Evolutionary conservation across 2,797 vertebrate species (phyloP), one percentile per base, ranked within the genome.

Genomic region (Pseudotriccus pelzelni): DNA sequence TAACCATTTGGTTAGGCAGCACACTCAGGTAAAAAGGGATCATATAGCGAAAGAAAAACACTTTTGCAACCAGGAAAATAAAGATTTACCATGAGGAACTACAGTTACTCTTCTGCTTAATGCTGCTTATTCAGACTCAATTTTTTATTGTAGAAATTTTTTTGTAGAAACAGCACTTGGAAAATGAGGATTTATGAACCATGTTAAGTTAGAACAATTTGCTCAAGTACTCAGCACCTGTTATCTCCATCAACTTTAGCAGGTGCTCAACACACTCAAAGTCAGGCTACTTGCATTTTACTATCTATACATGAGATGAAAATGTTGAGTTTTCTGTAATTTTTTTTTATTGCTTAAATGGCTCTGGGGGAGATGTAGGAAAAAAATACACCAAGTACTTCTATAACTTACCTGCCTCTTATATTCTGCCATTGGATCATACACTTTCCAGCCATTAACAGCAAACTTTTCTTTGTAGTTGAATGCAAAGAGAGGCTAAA

Each of bases 401-500:
- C 5, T 23, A 8, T 32, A 95, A 84, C 90, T 97, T 97, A 99
- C 99, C 99, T 99, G 99, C 92, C 99, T 99, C 92, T 98, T 99
- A 96, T 99, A 99, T 96, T 99, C 99, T 27, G 98, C 95, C 39
- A 98, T 80, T 11, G 99, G 98, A 80, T 99, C 99, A 56, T 99
- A 99, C 28, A 99, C 98, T 97, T 99, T 99, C 99, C 99, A 99
- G 82, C 99, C 99, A 41, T 99, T 99, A 86, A 97, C 95, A 87
- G 99, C 97, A 98, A 99, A 99, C 91, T 98, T 98, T 96, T 99
- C 99, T 96, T 98, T 99, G 97, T 99, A 99, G 80, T 93, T 98
- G 96, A 99, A 99, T 69, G 99, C 99, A 97, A 99, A 99, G 84
- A 98, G 96, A 8, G 98, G 97, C 99, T 99, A 59, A 96, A 95